Percentiles rank a stretch among this genome's conserved stretches.
Conservation (phyloP, 2,888 invertebrate genomes). For the Synanthedon formicaeformis region DNA sequence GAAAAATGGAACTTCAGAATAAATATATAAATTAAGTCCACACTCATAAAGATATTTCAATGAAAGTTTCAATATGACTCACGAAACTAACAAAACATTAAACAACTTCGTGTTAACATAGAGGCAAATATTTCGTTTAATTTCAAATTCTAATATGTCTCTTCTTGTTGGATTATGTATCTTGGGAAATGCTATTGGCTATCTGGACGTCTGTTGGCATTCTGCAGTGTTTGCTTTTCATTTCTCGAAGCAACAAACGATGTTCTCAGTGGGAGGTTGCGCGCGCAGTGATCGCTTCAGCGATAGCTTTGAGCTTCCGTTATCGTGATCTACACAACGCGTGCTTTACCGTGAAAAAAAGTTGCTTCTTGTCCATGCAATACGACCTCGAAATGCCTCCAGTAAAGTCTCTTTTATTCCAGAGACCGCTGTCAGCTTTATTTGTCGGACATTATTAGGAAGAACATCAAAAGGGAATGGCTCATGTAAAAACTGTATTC, state of each 20-base stretch:
- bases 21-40: background rate
- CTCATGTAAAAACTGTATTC: too few relatives aligned
- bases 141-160: background rate
- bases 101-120: too few relatives aligned
- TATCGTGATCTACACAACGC: slow-evolving; percentile 38
- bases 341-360: slow-evolving; percentile 23
- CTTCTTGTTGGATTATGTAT: background rate
- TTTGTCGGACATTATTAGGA: too few relatives aligned
- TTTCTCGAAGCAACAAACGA: slow-evolving; percentile 60
- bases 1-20: slow-evolving; percentile 2
- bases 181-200: slow-evolving; percentile 40
- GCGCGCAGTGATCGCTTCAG: slow-evolving; percentile 55
- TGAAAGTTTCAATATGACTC: too few relatives aligned
- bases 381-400: background rate
- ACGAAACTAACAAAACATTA: too few relatives aligned
- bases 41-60: background rate
- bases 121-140: too few relatives aligned
- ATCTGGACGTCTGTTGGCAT: slow-evolving; percentile 66
- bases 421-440: too few relatives aligned
- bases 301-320: slow-evolving; percentile 57
- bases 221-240: slow-evolving; percentile 64
- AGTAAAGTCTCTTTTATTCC: too few relatives aligned
- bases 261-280: slow-evolving; percentile 32
- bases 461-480: too few relatives aligned
- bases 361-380: slow-evolving; percentile 16